These are phyloP conservation scores for Myopa tessellatipennis DNA, from an alignment of 2,888 invertebrate species.

Conservation along the genomic window DNA sequence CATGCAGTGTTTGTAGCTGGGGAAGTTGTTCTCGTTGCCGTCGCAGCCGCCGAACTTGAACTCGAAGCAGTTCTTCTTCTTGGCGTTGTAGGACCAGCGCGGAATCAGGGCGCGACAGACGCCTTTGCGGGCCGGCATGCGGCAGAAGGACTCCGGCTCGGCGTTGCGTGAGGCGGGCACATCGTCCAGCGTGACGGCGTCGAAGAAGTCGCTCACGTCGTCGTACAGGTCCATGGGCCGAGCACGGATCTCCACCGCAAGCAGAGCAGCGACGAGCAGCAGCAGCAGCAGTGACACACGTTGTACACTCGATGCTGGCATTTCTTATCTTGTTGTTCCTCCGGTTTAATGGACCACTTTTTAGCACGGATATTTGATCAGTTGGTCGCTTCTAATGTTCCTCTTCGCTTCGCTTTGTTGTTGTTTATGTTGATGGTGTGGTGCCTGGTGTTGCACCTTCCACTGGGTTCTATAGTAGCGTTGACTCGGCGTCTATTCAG, in stretches of 20 bases:
- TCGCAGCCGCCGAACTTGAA: conserved; percentile 73
- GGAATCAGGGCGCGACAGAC: conserved; percentile 68
- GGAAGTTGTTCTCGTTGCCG: conserved; percentile 72
- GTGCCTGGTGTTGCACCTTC: conserved; percentile 21
- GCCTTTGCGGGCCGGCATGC: conserved; percentile 66
- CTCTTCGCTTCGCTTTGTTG: background rate
- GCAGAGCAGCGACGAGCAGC: background rate
- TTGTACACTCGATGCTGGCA: conserved; percentile 7
- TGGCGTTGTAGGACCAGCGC: conserved; percentile 69
- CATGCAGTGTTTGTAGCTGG: conserved; percentile 69
- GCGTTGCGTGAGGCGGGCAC: conserved; percentile 59
- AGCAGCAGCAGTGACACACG: background rate
- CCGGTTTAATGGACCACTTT: background rate
- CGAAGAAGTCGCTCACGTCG: conserved; percentile 65
- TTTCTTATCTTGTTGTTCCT: background rate
- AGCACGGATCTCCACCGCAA: conserved; percentile 28
- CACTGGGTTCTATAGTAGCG: background rate
- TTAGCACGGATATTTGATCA: background rate
- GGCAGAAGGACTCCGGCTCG: conserved; percentile 63
- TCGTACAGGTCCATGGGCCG: conserved; percentile 65
- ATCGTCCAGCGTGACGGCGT: conserved; percentile 63
- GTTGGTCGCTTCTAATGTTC: background rate
- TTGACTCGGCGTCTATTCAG: conserved; percentile 43
- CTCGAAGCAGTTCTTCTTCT: conserved; percentile 68
- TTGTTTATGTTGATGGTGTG: conserved; percentile 3